Conservation (phyloP, 1,140 invertebrate species). For the Daktulosphaira vitifoliae region DNA sequence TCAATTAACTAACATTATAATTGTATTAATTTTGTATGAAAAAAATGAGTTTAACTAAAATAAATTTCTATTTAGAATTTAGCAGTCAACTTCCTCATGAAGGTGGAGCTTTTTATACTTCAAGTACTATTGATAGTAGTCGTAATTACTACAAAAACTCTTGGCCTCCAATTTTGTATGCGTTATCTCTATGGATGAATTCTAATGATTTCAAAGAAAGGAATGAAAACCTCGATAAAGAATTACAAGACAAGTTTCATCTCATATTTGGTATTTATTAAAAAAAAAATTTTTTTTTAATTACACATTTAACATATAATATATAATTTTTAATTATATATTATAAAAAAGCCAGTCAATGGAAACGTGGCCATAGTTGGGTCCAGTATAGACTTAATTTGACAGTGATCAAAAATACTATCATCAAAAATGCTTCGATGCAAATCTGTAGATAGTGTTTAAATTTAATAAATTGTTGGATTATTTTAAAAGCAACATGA, state of each 20-base stretch:
- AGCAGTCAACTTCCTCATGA: slow-evolving; percentile 87
- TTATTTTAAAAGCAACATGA: too few species aligned
- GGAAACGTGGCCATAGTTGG: too few species aligned
- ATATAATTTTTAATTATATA: background rate
- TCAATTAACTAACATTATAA: background rate
- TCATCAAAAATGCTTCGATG: too few species aligned
- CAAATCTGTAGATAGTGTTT: too few species aligned
- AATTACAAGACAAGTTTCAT: slow-evolving; percentile 63
- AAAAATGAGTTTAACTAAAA: too few species aligned
- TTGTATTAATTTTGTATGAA: background rate
- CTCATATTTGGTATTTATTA: slow-evolving; percentile 71
- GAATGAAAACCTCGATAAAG: slow-evolving; percentile 37
- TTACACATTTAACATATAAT: background rate
- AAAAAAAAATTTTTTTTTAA: slow-evolving; percentile 3
- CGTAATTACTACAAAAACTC: slow-evolving; percentile 80
- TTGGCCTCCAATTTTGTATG: slow-evolving; percentile 92
- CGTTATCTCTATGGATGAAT: slow-evolving; percentile 79
- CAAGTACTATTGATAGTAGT: slow-evolving; percentile 88
- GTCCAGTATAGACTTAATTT: too few species aligned
- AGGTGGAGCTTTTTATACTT: slow-evolving; percentile 93
- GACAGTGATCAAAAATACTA: too few species aligned
- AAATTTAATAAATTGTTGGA: too few species aligned
- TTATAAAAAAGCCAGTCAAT: too few species aligned
- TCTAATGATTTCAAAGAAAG: slow-evolving; percentile 52
- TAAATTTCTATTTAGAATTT: slow-evolving; percentile 56